phyloP scores from a whole-genome alignment of 2,888 invertebrate genomes.

The Ichneumon xanthorius region DNA sequence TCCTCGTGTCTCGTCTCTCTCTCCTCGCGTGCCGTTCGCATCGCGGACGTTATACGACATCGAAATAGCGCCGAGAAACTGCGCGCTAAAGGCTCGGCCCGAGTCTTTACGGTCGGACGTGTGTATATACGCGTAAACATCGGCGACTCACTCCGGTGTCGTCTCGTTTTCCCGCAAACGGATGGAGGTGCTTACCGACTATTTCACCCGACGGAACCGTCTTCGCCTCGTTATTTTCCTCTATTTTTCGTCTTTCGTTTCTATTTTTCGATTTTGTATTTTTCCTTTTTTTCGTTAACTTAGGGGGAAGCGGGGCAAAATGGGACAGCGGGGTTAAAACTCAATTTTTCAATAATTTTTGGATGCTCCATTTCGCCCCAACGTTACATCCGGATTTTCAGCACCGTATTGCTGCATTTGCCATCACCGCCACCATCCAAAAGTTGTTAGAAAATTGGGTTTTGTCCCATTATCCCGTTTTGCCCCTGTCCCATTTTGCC shows the following conservation, averaged over 20 bases:
- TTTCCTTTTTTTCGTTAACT: conserved; percentile 18
- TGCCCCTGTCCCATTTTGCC: no score
- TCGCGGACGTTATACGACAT: conserved; percentile 26
- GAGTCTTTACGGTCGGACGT: conserved; percentile 35
- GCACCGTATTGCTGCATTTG: no score
- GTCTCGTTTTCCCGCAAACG: conserved; percentile 60
- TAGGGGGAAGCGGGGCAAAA: no score
- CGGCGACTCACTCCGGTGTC: conserved; percentile 34
- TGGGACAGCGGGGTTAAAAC: no score
- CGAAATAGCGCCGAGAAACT: conserved; percentile 46
- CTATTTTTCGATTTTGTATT: conserved; percentile 18
- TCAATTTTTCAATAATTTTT: no score
- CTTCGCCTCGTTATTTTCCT: conserved; percentile 38
- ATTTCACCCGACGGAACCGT: conserved; percentile 52
- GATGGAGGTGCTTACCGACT: conserved; percentile 59
- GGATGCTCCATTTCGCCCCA: no score
- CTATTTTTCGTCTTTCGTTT: conserved; percentile 21
- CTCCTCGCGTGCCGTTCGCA: not conserved
- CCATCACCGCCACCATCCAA: no score
- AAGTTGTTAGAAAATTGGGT: no score
- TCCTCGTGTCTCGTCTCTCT: conserved; percentile 13
- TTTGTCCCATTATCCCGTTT: no score
- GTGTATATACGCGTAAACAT: conserved; percentile 3
- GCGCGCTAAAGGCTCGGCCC: conserved; percentile 8
- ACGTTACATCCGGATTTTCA: no score